Base-by-base conservation (phyloP, 2,113 vertebrate genomes). In the Oncorhynchus keta region DNA sequence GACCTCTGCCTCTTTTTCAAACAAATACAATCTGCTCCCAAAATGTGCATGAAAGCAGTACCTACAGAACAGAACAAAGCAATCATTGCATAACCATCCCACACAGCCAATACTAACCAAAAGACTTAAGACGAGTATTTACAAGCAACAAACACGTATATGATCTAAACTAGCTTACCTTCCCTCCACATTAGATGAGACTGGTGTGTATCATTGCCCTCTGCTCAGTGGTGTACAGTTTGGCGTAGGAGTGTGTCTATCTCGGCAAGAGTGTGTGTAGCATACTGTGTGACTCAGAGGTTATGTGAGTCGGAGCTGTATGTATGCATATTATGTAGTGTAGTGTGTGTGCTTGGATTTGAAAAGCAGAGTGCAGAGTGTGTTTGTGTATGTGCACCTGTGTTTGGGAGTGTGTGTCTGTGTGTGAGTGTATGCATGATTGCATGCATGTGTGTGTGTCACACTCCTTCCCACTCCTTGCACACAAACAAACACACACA, bases 341-440 rank as follows among this genome's bases (percentile, higher is more conserved):
- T 45, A 11, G 39, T 45, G 39, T 45, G 39, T 45, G 8, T 45
- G 39, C 39, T 45, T 45, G 39, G 39, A 45, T 45, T 45, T 2
- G 39, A 8, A 45, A 45, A 9, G 8, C 39, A 45, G 39, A 45
- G 39, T 45, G 39, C 39, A 45, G 9, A 45, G 8, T 11, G 39
- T 39, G 35, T 16, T 4, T 59, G 65, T 57, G 22, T 59, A 12
- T 75, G 39, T 68, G 73, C 55, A 45, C 68, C 62, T 75, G 9
- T 75, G 73, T 68, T 49, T 68, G 39, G 18, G 51, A 57, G 24
- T 69, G 30, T 69, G 66, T 59, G 48, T 24, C 26, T 35, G 48
- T 69, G 48, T 13, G n/a, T n/a, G n/a, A n/a, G n/a, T n/a, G n/a
- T n/a, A 14, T 5, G 26, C 8, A n/a, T 24, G 61, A 2, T 22